Percentiles rank a stretch among this genome's conserved stretches.
phyloP scores from a whole-genome alignment of 2,113 vertebrate species.

The Panthera tigris region DNA sequence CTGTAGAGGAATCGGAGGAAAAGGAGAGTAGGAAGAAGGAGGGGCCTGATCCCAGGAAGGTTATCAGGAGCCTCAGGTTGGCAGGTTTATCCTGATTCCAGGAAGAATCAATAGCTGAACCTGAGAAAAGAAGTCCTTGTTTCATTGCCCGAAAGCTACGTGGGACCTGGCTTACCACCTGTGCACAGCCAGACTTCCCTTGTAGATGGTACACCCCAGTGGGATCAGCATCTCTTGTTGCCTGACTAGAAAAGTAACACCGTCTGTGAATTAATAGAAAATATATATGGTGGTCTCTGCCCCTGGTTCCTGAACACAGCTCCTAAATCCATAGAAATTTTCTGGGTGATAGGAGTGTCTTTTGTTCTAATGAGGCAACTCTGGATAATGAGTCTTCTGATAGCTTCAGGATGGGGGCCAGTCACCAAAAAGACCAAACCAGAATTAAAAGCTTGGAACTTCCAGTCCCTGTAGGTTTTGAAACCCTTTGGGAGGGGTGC shows the following conservation, averaged over 20 bases:
- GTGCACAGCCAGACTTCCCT: background rate
- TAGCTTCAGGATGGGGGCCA: background rate
- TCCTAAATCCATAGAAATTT: background rate
- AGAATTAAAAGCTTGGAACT: background rate
- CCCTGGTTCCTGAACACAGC: background rate
- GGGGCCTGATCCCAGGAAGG: no score
- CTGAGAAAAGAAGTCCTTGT: background rate
- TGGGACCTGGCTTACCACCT: background rate
- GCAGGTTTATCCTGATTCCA: background rate
- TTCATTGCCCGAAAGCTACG: background rate
- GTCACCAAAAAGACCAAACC: background rate
- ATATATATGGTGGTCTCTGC: background rate
- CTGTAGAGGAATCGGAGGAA: background rate
- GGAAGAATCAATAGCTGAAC: background rate
- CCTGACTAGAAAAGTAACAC: background rate
- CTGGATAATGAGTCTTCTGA: background rate
- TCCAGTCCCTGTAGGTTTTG: background rate
- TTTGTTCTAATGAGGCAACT: background rate
- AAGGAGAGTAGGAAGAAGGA: background rate
- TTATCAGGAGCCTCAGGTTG: fast-evolving
- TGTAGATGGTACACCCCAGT: no score
- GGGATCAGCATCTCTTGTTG: background rate
- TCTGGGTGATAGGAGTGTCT: background rate
- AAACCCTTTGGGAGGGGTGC: background rate
- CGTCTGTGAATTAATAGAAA: background rate